Evolutionary conservation across 2,113 vertebrate species (phyloP).

Genomic region (Myotis lucifugus): DNA sequence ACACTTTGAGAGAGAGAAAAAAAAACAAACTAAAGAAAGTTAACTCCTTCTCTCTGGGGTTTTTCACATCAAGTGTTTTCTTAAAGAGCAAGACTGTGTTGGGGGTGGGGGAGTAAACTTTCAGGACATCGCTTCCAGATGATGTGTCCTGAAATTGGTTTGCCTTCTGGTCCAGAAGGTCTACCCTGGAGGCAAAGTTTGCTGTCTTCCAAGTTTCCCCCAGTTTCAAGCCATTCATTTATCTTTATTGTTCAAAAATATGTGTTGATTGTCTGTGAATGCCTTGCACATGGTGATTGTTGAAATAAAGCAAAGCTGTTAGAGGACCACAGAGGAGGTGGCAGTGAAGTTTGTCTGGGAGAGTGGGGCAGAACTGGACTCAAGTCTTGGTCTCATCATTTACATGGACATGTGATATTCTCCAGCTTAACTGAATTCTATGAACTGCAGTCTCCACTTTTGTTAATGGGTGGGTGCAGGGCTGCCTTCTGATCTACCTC

Average conservation of each 20-base stretch:
- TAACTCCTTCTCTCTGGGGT: slow-evolving; percentile 50
- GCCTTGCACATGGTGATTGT: background rate
- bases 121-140: background rate
- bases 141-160: background rate
- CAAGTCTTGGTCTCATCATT: background rate
- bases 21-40: background rate
- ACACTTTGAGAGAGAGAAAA: background rate
- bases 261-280: background rate
- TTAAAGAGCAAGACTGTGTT: background rate
- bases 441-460: background rate
- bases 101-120: background rate
- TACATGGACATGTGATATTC: background rate
- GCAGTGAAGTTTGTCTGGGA: background rate
- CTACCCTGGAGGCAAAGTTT: background rate
- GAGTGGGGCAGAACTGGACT: background rate
- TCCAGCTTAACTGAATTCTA: background rate
- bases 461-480: background rate
- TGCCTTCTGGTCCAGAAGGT: background rate
- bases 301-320: background rate
- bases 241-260: background rate
- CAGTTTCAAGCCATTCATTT: background rate
- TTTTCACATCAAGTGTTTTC: slow-evolving; percentile 11
- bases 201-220: background rate
- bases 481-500: background rate
- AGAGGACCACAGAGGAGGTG: background rate